Percentiles rank a stretch among this genome's conserved stretches.
phyloP scores from a whole-genome alignment of 2,797 vertebrate species.

The Lepilemur ruficaudatus region DNA sequence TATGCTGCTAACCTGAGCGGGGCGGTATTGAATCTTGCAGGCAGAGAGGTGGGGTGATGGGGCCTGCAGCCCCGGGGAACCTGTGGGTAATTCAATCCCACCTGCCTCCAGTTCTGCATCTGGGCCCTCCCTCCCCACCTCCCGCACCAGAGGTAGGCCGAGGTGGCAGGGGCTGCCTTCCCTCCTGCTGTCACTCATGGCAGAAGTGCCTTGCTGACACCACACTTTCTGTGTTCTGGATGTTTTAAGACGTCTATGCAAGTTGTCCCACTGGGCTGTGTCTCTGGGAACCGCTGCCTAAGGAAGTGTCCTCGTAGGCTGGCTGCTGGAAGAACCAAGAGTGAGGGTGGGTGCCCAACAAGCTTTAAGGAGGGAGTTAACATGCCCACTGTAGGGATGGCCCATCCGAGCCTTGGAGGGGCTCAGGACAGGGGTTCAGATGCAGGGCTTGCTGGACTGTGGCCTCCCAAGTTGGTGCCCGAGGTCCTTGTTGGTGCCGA shows the following conservation, averaged over 20 bases:
- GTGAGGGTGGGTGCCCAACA: not conserved
- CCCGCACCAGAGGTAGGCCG: not conserved
- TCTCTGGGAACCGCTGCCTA: not conserved
- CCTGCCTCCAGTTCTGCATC: slow-evolving; percentile 27
- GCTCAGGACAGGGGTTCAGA: not conserved
- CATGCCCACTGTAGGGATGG: not conserved
- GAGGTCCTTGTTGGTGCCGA: not conserved
- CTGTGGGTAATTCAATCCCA: slow-evolving; percentile 46
- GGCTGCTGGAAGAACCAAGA: no score
- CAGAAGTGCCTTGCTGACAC: accelerated
- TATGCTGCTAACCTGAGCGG: slow-evolving; percentile 22
- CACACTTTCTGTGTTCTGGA: not conserved
- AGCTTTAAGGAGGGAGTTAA: not conserved
- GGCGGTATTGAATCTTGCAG: slow-evolving; percentile 7
- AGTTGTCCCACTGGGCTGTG: not conserved
- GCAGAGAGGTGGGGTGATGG: not conserved
- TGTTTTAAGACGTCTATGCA: not conserved
- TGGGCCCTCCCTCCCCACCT: not conserved
- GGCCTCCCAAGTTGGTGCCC: not conserved
- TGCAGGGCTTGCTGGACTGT: not conserved
- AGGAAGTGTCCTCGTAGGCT: accelerated
- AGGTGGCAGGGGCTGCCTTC: not conserved
- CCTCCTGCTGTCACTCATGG: not conserved
- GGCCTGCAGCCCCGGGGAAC: not conserved
- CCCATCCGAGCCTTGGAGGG: not conserved